These are phyloP conservation scores for Leptogaster cylindrica DNA, from an alignment of 2,888 invertebrate genomes.

Conservation along the genomic window DNA sequence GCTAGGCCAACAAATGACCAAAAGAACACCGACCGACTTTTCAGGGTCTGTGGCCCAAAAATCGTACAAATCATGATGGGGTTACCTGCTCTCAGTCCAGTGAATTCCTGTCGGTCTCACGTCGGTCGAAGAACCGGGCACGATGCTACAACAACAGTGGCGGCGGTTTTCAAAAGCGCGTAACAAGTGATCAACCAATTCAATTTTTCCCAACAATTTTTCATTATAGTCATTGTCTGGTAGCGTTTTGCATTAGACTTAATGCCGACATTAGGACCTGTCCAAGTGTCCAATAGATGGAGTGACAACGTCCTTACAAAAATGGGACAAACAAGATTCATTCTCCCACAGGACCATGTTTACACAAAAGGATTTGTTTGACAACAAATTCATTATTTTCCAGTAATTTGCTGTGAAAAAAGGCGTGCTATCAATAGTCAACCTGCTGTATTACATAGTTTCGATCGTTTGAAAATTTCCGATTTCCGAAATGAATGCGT, in stretches of 20 bases:
- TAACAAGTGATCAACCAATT: conserved; percentile 17
- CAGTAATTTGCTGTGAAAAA: conserved; percentile 14
- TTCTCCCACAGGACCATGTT: not conserved
- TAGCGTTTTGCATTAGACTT: not conserved
- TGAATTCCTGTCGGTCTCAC: not conserved
- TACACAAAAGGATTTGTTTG: conserved; percentile 43
- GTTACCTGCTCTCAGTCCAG: conserved; percentile 1
- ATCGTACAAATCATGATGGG: not conserved
- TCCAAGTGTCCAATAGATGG: not conserved
- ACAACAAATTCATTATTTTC: conserved; percentile 42
- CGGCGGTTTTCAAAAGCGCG: conserved; percentile 6
- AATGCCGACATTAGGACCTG: not conserved
- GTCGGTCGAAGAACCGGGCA: not conserved
- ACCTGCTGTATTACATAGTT: too few relatives aligned
- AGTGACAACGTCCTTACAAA: not conserved
- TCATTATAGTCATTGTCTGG: conserved; percentile 25
- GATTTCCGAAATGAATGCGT: conserved; percentile 4
- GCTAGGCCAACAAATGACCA: conserved; percentile 6
- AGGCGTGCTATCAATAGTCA: conserved; percentile 33
- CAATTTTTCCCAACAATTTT: conserved; percentile 14
- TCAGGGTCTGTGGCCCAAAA: not conserved
- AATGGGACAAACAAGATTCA: too few relatives aligned
- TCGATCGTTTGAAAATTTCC: not conserved
- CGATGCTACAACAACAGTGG: not conserved
- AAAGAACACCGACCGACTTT: conserved; percentile 18